Base-by-base conservation (phyloP, 2,888 invertebrate species). In the Chrysolina oricalcia region DNA sequence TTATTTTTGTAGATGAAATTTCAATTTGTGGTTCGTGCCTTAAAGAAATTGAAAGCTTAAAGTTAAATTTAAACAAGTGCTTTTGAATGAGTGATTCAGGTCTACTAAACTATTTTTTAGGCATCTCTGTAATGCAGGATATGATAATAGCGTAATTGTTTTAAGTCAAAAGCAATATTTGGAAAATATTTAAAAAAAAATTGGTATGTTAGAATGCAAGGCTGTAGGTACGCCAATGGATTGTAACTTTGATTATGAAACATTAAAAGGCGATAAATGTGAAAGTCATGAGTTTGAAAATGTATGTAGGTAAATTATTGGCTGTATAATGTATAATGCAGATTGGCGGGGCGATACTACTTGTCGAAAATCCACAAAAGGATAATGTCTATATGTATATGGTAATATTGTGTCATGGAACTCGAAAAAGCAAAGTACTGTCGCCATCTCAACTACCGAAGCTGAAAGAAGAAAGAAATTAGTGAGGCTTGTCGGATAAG, bases 291-390 rank as follows among this genome's bases (percentile, higher is more conserved):
- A 43, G 15, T 13, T 43, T 15, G 43, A 43, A 43, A 43, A 43
- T 43, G 13, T 13, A 15, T 15, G 43, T 15, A 13, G 43, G 15
- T 15, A 43, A 15, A 43, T 43, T 43, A 43, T 43, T 15, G 43
- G 43, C 11, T 43, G 43, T 15, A 43, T 43, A 43, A 43, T 43
- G 43, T 43, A 43, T 43, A 72, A 77, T 68, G 62, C 76, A 6
- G 76, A 76, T 53, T 76, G 76, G 74, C 65, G 48, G 10, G 43
- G 62, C 23, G 74, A 77, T 67, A 15, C 56, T 71, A 21, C 40
- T n/a, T 72, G 73, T n/a, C 43, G 73, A 65, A 89, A 87, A 91
- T 90, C 80, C 91, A 87, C 81, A 91, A 91, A 48, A 90, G 81
- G n/a, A 88, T 86, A 21, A 64, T 13, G 70, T 13, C 19, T 75